Percentiles rank a stretch among this genome's conserved stretches.
Conservation (phyloP, 2,888 invertebrate species). For the Octonoba sinensis region DNA sequence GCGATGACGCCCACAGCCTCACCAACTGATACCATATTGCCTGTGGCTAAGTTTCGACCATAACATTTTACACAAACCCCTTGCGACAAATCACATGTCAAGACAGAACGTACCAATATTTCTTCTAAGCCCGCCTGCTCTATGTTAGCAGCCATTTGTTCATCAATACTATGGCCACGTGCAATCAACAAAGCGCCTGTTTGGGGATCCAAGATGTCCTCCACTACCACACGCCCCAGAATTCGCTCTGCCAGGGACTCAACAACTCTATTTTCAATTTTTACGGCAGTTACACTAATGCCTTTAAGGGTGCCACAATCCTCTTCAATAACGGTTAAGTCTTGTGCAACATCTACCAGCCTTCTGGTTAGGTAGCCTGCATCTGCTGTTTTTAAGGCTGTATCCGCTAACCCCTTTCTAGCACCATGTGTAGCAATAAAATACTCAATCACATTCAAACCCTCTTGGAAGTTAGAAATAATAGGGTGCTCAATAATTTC, state of each 20-base stretch:
- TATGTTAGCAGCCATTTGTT: not conserved
- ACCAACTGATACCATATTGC: constrained; percentile 32
- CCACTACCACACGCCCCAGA: not conserved
- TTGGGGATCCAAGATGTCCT: not conserved
- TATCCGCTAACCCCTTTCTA: constrained; percentile 65
- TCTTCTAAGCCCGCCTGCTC: not conserved
- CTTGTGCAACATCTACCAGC: constrained; percentile 59
- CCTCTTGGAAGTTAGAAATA: constrained; percentile 64
- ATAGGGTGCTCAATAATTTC: constrained; percentile 65
- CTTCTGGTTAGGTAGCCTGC: constrained; percentile 63
- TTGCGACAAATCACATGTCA: constrained; percentile 24
- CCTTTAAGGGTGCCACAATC: constrained; percentile 47
- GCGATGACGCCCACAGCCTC: constrained; percentile 64
- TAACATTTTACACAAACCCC: constrained; percentile 60
- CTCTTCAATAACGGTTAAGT: constrained; percentile 30
- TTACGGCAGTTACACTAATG: not conserved
- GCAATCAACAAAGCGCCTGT: not conserved
- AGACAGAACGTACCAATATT: constrained; percentile 33
- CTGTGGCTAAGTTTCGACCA: constrained; percentile 43
- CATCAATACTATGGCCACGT: not conserved
- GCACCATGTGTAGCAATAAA: constrained; percentile 64
- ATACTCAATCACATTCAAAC: constrained; percentile 49
- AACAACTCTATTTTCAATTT: not conserved
- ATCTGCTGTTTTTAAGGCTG: constrained; percentile 65
- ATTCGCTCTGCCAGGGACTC: not conserved